Evolutionary conservation across 2,113 vertebrate genomes (phyloP).

Genomic region (Raphicerus campestris): DNA sequence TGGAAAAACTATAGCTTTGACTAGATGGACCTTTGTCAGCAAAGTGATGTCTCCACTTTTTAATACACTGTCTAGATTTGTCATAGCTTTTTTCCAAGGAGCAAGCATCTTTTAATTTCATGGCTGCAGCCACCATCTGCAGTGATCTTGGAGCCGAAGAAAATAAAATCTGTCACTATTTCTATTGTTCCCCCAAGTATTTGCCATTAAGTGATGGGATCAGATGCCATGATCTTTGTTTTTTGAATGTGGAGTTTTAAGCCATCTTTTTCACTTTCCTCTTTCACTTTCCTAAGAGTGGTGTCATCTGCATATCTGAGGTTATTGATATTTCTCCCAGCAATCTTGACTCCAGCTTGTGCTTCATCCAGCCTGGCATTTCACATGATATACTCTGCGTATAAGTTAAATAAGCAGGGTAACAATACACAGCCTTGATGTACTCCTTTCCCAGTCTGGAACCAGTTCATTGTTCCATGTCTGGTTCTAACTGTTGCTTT

Average conservation of each 20-base stretch:
- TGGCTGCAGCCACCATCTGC: background rate
- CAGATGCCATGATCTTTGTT: background rate
- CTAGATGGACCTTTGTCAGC: background rate
- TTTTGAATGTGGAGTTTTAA: background rate
- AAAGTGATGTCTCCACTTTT: background rate
- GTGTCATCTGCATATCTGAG: background rate
- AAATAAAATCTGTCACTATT: background rate
- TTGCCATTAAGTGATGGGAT: background rate
- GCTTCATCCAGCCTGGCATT: background rate
- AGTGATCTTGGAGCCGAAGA: background rate
- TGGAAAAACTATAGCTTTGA: background rate
- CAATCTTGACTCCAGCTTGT: background rate
- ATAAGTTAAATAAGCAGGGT: background rate
- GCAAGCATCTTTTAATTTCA: background rate
- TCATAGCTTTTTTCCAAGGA: background rate
- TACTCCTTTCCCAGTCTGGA: background rate
- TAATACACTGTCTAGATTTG: background rate
- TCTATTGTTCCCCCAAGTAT: background rate
- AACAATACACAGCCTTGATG: background rate
- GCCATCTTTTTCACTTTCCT: background rate
- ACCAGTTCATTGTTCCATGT: background rate
- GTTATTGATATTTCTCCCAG: background rate
- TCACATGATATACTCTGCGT: background rate
- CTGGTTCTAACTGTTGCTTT: background rate
- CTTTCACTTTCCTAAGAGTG: background rate